Evolutionary conservation across 1,140 invertebrate genomes (phyloP).

Genomic region (Charaxes varanes): DNA sequence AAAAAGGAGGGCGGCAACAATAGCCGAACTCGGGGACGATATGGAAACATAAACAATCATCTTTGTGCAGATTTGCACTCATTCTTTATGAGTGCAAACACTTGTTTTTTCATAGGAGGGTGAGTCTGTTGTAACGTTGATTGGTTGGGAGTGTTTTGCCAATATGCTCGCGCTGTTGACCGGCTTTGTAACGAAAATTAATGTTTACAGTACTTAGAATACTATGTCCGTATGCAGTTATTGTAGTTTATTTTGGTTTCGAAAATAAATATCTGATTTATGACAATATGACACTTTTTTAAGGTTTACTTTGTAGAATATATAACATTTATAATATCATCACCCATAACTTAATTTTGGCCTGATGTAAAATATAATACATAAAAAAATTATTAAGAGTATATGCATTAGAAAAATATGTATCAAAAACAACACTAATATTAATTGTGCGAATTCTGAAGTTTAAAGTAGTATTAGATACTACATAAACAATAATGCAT

Average conservation of each 20-base stretch:
- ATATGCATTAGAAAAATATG: no score
- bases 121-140: slow-evolving; percentile 60
- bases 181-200: slow-evolving; percentile 62
- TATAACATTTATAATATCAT: no score
- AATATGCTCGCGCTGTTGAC: slow-evolving; percentile 60
- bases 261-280: background rate
- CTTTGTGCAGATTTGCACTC: slow-evolving; percentile 67
- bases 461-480: no score
- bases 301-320: no score
- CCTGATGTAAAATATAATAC: no score
- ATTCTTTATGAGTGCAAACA: slow-evolving; percentile 69
- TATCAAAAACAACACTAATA: no score
- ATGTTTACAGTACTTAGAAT: slow-evolving; percentile 42
- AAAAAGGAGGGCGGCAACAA: slow-evolving; percentile 43
- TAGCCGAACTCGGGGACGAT: slow-evolving; percentile 43
- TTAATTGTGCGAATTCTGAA: no score
- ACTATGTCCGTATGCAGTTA: slow-evolving; percentile 26
- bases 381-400: no score
- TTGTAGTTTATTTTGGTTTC: background rate
- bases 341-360: no score
- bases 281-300: no score
- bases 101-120: slow-evolving; percentile 54
- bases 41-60: slow-evolving; percentile 66
- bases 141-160: slow-evolving; percentile 63
- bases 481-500: no score